Conservation (phyloP, 2,888 invertebrate genomes). For the Tolmerus cingulatus region DNA sequence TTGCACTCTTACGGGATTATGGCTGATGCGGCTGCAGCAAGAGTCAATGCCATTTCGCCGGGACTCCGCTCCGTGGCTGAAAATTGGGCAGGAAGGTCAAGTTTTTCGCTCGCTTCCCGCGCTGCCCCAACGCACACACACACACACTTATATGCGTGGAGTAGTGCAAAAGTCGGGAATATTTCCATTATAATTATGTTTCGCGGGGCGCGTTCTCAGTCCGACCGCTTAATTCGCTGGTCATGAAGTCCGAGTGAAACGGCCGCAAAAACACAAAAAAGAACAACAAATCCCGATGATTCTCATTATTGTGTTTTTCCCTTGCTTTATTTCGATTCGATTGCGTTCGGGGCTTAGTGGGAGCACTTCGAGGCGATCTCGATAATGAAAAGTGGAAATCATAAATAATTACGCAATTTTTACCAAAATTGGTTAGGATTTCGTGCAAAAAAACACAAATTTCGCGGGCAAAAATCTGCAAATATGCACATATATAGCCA, state of each 20-base stretch:
- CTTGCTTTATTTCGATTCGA: neutral
- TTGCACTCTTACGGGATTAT: neutral
- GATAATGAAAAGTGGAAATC: neutral
- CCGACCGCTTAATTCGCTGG: neutral
- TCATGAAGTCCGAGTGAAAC: neutral
- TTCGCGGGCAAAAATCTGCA: neutral
- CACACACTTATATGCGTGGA: neutral
- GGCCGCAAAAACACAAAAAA: neutral
- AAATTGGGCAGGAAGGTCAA: constrained; percentile 1
- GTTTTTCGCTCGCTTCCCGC: neutral
- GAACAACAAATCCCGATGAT: neutral
- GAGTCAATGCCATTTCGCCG: neutral
- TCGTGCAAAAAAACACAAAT: neutral
- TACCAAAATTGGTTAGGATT: neutral
- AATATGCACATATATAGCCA: neutral
- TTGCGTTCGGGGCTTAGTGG: neutral
- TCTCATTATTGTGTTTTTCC: neutral
- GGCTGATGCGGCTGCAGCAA: neutral
- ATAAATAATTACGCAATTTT: neutral
- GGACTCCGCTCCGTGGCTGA: neutral
- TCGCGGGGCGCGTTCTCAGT: neutral
- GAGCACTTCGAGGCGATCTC: neutral
- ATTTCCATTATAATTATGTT: neutral
- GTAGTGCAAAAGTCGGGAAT: neutral
- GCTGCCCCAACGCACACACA: neutral